Evolutionary conservation across 2,113 vertebrate species (phyloP).

Genomic region (Chauna torquata): DNA sequence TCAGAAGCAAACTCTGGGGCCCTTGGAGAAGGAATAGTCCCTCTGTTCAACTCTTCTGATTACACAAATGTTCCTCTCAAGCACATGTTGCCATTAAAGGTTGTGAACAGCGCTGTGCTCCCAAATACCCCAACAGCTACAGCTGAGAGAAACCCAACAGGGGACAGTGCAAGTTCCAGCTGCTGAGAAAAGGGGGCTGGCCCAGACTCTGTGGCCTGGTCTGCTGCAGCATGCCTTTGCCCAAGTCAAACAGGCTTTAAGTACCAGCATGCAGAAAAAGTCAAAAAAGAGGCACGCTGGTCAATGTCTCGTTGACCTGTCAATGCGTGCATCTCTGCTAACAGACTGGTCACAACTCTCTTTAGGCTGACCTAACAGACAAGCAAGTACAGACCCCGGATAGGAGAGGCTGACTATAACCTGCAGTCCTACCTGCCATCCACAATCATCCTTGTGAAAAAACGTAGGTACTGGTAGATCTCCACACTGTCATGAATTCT

Average conservation of each 20-base stretch:
- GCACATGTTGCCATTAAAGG: neutral
- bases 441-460: slow-evolving; percentile 90
- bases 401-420: neutral
- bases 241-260: neutral
- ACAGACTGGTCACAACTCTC: neutral
- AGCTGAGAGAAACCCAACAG: neutral
- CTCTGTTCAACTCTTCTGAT: rapidly evolving
- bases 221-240: neutral
- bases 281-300: neutral
- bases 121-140: neutral
- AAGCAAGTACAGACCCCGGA: neutral
- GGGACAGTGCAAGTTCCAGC: neutral
- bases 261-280: neutral
- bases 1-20: neutral
- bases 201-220: neutral
- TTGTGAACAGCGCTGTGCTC: neutral
- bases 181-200: neutral
- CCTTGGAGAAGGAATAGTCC: neutral
- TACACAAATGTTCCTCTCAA: neutral
- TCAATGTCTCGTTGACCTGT: neutral
- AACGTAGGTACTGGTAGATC: slow-evolving; percentile 91
- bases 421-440: slow-evolving; percentile 82
- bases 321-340: neutral
- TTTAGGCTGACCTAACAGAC: neutral
- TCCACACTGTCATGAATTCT: slow-evolving; percentile 85